Base-by-base conservation (phyloP, 2,797 vertebrate genomes). In the Rhyacichthys aspro region DNA sequence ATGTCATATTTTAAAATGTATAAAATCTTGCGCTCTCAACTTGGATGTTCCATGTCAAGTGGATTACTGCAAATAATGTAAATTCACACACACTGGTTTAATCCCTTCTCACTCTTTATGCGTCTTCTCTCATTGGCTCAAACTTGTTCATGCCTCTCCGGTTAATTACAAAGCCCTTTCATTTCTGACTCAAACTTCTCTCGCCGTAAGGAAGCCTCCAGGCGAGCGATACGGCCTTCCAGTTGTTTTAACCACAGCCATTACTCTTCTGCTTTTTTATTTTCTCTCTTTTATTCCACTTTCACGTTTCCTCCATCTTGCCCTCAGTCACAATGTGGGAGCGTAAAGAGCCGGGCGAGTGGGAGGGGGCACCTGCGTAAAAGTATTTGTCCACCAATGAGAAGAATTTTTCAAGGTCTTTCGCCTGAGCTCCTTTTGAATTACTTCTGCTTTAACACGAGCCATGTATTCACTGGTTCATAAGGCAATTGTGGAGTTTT, bases 161-260 rank as follows among this genome's bases (percentile, higher is more conserved):
- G 75, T 88, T 89, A 89, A 89, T 87, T 86, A 79, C 74, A 84
- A 86, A 86, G 48, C 52, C 75, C 83, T 84, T 77, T 53, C 73
- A 69, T 59, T 76, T 84, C 56, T 70, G 57, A 43, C 56, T 62
- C 28, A 81, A 86, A 67, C 60, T 61, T 64, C 19, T 59, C 61
- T 72, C 59, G 67, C 72, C 71, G 44, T 43, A 44, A 76, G 55
- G 66, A 44, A 59, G 67, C 71, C 78, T 78, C 55, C 8, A 8
- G 81, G 72, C 70, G 54, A 43, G 9, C 43, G 71, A 73, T 67
- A 63, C 63, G 70, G 46, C 49, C 49, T 61, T 14, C 6, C 46
- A 77, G 64, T 63, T 19, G 0, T 49, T 50, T 72, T 59, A 28
- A 72, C 33, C 67, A 56, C 64, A 55, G 48, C 55, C 52, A 68